Evolutionary conservation across 2,888 invertebrate species (phyloP).

Genomic region (Drosophila cracens): DNA sequence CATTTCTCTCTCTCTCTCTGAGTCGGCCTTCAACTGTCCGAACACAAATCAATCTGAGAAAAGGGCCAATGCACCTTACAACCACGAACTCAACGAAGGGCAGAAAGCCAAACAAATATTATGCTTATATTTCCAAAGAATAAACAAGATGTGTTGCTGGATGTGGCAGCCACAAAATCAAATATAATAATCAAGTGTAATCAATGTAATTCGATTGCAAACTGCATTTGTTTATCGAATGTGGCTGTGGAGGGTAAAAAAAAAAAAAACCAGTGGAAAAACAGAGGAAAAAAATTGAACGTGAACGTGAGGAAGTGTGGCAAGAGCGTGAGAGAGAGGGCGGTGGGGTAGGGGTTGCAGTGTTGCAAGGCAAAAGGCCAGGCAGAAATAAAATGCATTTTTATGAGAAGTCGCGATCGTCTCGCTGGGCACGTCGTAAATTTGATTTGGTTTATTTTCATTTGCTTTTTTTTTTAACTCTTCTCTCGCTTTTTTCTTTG

Average conservation of each 20-base stretch:
- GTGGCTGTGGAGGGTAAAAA: conserved; percentile 18
- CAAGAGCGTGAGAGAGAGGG: not conserved
- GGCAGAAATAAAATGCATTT: conserved; percentile 60
- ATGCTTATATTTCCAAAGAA: conserved; percentile 46
- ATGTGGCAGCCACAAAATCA: conserved; percentile 43
- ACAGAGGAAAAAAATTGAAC: not conserved
- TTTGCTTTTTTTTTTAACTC: conserved; percentile 49
- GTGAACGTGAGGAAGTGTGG: conserved; percentile 32
- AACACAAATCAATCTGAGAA: conserved; percentile 43
- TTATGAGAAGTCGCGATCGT: conserved; percentile 61
- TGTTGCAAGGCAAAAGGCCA: conserved; percentile 30
- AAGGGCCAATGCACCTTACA: conserved; percentile 57
- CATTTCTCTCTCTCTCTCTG: conserved; percentile 1
- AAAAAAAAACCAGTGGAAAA: not conserved
- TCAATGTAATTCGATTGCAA: conserved; percentile 73
- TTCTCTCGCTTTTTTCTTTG: conserved; percentile 14
- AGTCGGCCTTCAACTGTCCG: conserved; percentile 43
- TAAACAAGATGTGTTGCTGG: conserved; percentile 55
- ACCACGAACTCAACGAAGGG: not conserved
- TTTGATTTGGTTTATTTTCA: conserved; percentile 81
- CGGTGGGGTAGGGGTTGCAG: not conserved
- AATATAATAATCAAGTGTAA: conserved; percentile 74
- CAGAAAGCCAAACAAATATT: conserved; percentile 51
- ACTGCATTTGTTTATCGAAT: conserved; percentile 71
- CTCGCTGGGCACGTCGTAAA: conserved; percentile 76